Evolutionary conservation across 2,797 vertebrate genomes (phyloP).

Genomic region (Gastrophryne carolinensis): DNA sequence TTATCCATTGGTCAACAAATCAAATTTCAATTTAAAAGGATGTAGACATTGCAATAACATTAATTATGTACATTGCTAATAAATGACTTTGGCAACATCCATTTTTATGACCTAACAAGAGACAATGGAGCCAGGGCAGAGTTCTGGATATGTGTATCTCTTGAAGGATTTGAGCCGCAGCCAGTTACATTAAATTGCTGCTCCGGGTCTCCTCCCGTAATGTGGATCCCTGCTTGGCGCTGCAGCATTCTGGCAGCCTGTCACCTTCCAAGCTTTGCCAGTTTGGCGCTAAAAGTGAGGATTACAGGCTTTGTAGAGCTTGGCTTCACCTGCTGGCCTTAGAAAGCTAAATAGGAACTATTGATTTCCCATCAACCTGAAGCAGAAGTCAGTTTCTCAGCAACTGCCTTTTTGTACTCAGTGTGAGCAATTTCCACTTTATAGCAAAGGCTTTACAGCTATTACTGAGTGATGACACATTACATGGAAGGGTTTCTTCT

Average conservation of each 20-base stretch:
- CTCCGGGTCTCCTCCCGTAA: constrained; percentile 5
- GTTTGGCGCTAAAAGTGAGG: not conserved
- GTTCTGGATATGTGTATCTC: not conserved
- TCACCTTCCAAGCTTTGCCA: not conserved
- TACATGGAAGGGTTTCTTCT: not conserved
- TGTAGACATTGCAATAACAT: not conserved
- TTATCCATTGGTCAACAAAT: not conserved
- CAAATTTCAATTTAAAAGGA: not conserved
- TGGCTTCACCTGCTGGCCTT: not conserved
- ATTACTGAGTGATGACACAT: not conserved
- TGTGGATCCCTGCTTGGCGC: not conserved
- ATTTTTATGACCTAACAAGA: constrained; percentile 19
- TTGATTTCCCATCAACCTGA: constrained; percentile 35
- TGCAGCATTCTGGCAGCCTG: constrained; percentile 10
- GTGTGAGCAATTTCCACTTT: constrained; percentile 10
- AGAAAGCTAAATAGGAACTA: constrained; percentile 26
- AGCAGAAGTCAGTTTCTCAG: constrained; percentile 21
- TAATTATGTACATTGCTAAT: not conserved
- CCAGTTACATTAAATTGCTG: constrained; percentile 6
- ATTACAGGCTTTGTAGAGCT: constrained; percentile 1
- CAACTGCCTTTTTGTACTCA: constrained; percentile 13
- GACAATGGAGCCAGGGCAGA: not conserved
- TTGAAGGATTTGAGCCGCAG: not conserved
- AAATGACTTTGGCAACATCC: not conserved
- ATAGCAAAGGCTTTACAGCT: constrained; percentile 16